Evolutionary conservation across 2,888 invertebrate genomes (phyloP).

Genomic region (Coenonympha arcania): DNA sequence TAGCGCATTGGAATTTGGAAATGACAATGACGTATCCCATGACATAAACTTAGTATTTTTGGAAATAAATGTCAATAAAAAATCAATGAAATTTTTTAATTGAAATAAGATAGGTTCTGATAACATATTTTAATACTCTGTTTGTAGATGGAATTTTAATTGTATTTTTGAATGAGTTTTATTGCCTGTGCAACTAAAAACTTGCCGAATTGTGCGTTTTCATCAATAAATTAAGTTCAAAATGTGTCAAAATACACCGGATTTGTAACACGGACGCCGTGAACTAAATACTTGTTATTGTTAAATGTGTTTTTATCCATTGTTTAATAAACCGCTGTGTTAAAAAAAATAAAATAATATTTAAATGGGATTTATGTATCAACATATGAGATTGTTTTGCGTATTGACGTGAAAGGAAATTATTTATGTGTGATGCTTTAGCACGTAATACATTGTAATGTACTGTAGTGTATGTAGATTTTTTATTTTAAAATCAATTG

Average conservation of each 20-base stretch:
- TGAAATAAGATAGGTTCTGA: background rate
- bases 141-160: too few species aligned
- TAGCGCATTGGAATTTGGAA: conserved; percentile 41
- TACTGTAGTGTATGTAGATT: conserved; percentile 59
- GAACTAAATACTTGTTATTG: conserved; percentile 54
- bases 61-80: background rate
- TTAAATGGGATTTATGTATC: conserved; percentile 41
- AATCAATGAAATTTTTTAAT: too few species aligned
- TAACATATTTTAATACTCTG: background rate
- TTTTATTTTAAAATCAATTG: conserved; percentile 36
- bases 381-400: conserved; percentile 63
- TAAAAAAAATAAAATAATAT: conserved; percentile 39
- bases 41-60: conserved; percentile 24
- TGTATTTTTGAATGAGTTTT: background rate
- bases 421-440: conserved; percentile 73
- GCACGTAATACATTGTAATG: conserved; percentile 44
- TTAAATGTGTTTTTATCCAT: conserved; percentile 61
- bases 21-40: conserved; percentile 42
- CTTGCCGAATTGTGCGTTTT: background rate
- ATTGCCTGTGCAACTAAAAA: background rate
- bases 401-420: conserved; percentile 57
- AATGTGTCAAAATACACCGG: conserved; percentile 10
- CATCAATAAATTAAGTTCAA: background rate
- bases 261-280: conserved; percentile 13
- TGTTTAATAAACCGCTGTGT: conserved; percentile 56